A percentile compares a stretch with the other conserved stretches of the same genome.
These are phyloP conservation scores for Gallinago nigripennis DNA, from an alignment of 2,797 vertebrate genomes.

Conservation along the genomic window DNA sequence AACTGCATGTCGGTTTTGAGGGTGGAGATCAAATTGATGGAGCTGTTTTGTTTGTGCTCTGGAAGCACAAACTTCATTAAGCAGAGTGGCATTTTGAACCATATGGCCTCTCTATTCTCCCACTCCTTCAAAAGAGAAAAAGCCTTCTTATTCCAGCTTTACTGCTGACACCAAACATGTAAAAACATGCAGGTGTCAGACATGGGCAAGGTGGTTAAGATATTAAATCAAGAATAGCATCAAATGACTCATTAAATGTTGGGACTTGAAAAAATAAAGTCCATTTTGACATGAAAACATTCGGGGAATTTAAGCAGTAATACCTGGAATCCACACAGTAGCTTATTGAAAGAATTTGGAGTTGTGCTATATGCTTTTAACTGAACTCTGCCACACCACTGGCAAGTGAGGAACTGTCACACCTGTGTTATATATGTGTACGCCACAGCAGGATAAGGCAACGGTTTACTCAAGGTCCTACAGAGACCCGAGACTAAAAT, in stretches of 20 bases:
- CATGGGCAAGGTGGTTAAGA: background rate
- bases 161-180: background rate
- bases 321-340: background rate
- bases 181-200: background rate
- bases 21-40: conserved; percentile 38
- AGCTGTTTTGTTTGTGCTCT: conserved; percentile 41
- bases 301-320: background rate
- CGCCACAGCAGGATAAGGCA: background rate
- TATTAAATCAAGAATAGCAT: background rate
- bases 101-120: conserved; percentile 26
- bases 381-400: background rate
- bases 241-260: background rate
- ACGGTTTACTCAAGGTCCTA: background rate
- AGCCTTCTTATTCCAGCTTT: background rate
- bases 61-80: conserved; percentile 36
- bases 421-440: background rate
- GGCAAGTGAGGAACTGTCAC: background rate
- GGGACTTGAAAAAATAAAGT: background rate
- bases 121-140: conserved; percentile 45
- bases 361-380: background rate
- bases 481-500: background rate
- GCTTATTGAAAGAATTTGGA: background rate
- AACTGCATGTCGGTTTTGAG: conserved; percentile 25
- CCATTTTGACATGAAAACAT: background rate
- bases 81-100: conserved; percentile 48